Evolutionary conservation across 2,113 vertebrate genomes (phyloP).

Genomic region (Lontra canadensis): DNA sequence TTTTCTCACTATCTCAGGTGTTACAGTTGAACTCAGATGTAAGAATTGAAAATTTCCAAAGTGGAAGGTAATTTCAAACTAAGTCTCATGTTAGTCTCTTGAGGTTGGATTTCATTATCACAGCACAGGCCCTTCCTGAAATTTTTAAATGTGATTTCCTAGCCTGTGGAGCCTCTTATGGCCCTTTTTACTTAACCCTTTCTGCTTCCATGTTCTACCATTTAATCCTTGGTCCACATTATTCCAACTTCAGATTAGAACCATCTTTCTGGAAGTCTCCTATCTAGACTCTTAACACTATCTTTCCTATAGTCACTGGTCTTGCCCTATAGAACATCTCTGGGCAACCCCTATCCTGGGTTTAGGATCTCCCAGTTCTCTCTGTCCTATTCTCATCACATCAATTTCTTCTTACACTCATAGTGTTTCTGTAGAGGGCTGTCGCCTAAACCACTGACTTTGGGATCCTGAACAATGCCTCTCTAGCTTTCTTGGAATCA

Average conservation of each 20-base stretch:
- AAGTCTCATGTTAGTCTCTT: background rate
- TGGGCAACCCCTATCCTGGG: background rate
- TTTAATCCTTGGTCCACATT: background rate
- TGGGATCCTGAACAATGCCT: background rate
- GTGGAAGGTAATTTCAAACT: background rate
- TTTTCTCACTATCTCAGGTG: background rate
- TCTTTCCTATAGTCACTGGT: background rate
- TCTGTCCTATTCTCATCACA: background rate
- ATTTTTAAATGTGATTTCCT: background rate
- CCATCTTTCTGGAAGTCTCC: background rate
- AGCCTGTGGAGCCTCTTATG: background rate
- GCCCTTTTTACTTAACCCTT: background rate
- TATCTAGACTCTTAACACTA: background rate
- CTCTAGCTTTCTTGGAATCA: background rate
- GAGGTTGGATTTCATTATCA: slow-evolving; percentile 22
- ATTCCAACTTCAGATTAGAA: slow-evolving; percentile 10
- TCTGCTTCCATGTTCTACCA: background rate
- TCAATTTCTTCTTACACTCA: background rate
- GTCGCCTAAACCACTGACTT: background rate
- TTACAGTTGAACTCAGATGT: background rate
- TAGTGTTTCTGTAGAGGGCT: background rate
- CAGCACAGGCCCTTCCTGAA: background rate
- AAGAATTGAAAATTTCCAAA: slow-evolving; percentile 11
- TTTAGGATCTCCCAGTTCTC: background rate
- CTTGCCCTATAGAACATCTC: background rate